phyloP scores from a whole-genome alignment of 2,888 invertebrate genomes.

The Rhodophaea formosa region DNA sequence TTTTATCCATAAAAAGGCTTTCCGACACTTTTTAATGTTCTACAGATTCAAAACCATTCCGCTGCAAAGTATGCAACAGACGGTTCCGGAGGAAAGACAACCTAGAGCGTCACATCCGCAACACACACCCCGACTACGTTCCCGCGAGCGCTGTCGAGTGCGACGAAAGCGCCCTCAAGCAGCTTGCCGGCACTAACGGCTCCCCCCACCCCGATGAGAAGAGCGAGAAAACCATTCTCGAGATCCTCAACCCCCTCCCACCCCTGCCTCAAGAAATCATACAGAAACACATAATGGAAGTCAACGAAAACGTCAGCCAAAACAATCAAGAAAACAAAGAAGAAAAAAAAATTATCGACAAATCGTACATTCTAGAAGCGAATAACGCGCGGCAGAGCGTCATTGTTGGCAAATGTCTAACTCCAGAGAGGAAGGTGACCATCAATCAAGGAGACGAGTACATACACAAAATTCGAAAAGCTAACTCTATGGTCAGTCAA shows the following conservation, averaged over 20 bases:
- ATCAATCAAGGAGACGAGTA: conserved; percentile 56
- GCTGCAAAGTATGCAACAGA: conserved; percentile 86
- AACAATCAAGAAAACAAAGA: conserved; percentile 15
- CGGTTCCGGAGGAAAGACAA: conserved; percentile 89
- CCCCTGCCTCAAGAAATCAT: conserved; percentile 61
- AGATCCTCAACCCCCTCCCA: conserved; percentile 62
- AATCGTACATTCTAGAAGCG: conserved; percentile 68
- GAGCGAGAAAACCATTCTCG: conserved; percentile 53
- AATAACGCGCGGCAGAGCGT: conserved; percentile 73
- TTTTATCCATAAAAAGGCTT: too few species aligned
- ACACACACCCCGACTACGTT: conserved; percentile 84
- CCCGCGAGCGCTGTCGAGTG: conserved; percentile 58
- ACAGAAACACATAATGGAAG: conserved; percentile 50
- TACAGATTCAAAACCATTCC: conserved; percentile 84
- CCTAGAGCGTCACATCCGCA: conserved; percentile 87
- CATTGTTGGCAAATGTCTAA: conserved; percentile 58
- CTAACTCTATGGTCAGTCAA: conserved; percentile 50
- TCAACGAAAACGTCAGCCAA: conserved; percentile 25
- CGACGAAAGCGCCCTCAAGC: conserved; percentile 53
- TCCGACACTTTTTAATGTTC: background rate
- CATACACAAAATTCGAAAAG: conserved; percentile 72
- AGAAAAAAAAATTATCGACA: conserved; percentile 40
- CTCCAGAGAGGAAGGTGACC: conserved; percentile 38
- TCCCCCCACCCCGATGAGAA: conserved; percentile 22
- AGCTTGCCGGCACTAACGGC: conserved; percentile 34